These are phyloP conservation scores for Isurus oxyrinchus DNA, from an alignment of 2,113 vertebrate species.

Conservation along the genomic window DNA sequence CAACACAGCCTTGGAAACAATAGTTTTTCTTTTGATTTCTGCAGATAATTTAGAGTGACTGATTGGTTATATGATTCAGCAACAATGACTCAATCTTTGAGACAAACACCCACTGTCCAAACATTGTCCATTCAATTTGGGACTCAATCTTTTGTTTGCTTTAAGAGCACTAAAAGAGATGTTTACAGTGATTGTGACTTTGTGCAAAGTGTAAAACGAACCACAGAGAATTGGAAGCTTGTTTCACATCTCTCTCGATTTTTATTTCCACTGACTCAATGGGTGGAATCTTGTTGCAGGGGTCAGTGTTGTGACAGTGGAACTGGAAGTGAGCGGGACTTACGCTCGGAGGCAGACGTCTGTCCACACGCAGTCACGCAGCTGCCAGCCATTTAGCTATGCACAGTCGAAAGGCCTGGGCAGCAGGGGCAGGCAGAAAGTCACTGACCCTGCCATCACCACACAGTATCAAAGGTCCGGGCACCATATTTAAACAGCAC, in stretches of 20 bases:
- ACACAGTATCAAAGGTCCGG: neutral
- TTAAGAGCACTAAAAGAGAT: neutral
- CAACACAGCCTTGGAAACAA: neutral
- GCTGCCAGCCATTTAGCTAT: neutral
- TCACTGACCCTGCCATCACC: neutral
- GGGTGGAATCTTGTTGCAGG: neutral
- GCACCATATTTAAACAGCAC: neutral
- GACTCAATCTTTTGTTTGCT: neutral
- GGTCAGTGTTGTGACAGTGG: neutral
- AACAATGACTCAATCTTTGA: neutral
- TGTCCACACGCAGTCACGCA: neutral
- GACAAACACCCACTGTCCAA: neutral
- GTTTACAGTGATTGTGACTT: neutral
- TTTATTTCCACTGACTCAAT: neutral
- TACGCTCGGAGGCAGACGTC: too few relatives aligned
- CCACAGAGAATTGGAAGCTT: neutral
- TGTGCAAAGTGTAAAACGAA: neutral
- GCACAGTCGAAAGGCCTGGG: neutral
- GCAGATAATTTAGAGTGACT: neutral
- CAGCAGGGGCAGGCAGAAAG: neutral
- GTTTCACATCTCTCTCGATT: neutral
- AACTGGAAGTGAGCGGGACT: neutral
- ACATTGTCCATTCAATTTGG: neutral
- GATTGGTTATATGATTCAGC: neutral
- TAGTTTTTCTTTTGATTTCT: neutral